Evolutionary conservation across 2,113 vertebrate genomes (phyloP), one percentile per base, ranked within the genome.

Genomic region (Amblyornis subalaris): DNA sequence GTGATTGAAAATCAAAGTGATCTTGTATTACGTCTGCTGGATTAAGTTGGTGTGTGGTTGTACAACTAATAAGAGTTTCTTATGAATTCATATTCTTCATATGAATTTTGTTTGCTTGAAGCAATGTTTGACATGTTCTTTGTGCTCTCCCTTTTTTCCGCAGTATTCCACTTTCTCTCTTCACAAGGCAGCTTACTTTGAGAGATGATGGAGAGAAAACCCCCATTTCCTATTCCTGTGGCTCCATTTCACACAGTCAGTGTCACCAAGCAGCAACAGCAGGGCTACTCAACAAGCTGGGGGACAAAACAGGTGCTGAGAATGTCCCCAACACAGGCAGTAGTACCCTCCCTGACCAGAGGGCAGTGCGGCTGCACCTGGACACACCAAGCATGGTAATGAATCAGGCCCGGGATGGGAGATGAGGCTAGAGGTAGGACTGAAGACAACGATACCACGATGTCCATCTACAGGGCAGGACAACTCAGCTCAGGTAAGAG

Each of bases 321-420:
- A 18, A 26, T 66, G 26, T 14, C 47, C 21, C 28, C 40, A 45
- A 9, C 21, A 25, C 8, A 61, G 38, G 31, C 29, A 45, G 24
- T 9, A 33, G n/a, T 38, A 42, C 7, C 9, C 9, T 65, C 12
- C 13, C 17, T 58, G 62, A 35, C 10, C 36, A 44, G 38, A 65
- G 21, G 3, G 25, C 33, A 42, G 47, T 47, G 38, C 22, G 55
- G 22, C 12, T 82, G 22, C 24, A 11, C 18, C 42, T 57, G 33
- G 65, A 35, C 18, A 29, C 45, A 14, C 3, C 0, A 0, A 29
- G 18, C 44, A 44, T 0, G 3, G 22, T 4, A 15, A 10, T 55
- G 19, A 44, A 51, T 82, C 16, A 54, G 17, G 10, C 40, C 20
- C 54, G 67, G 33, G 7, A 22, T 3, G 28, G 35, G 6, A 67